Conservation (phyloP, 2,113 vertebrate species). For the Romanogobio albipinnatus region DNA sequence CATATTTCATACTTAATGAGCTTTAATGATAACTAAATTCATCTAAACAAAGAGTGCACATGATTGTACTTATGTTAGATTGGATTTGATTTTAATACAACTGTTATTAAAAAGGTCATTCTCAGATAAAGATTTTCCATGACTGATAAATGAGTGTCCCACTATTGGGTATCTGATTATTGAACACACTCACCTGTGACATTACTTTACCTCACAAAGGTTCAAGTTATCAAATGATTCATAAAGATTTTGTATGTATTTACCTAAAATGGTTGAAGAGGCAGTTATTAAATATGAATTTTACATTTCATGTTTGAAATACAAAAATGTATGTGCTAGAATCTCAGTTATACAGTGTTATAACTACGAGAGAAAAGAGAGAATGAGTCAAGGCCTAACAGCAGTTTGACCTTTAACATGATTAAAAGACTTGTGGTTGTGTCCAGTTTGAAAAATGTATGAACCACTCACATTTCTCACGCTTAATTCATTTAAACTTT, state of each 20-base stretch:
- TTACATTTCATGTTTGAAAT: not conserved
- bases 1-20: slow-evolving; percentile 18
- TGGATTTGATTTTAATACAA: not conserved
- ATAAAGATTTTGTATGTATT: not conserved
- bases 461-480: slow-evolving; percentile 8
- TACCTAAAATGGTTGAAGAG: not conserved
- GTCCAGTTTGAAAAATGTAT: slow-evolving; percentile 32
- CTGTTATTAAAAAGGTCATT: not conserved
- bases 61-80: not conserved
- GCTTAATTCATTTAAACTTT: slow-evolving; percentile 19
- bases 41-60: not conserved
- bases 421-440: slow-evolving; percentile 42
- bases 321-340: not conserved
- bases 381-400: not conserved
- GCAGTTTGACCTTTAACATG: slow-evolving; percentile 51
- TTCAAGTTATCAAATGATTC: not conserved
- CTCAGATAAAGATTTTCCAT: slow-evolving; percentile 6
- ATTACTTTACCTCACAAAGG: not conserved
- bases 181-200: not conserved
- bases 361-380: not conserved
- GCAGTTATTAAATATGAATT: not conserved
- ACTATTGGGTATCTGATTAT: not conserved
- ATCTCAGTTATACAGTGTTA: too few species aligned
- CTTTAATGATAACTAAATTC: not conserved
- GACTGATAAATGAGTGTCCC: not conserved